These are phyloP conservation scores for Crocallis elinguaria DNA, from an alignment of 2,888 invertebrate species.

Conservation along the genomic window DNA sequence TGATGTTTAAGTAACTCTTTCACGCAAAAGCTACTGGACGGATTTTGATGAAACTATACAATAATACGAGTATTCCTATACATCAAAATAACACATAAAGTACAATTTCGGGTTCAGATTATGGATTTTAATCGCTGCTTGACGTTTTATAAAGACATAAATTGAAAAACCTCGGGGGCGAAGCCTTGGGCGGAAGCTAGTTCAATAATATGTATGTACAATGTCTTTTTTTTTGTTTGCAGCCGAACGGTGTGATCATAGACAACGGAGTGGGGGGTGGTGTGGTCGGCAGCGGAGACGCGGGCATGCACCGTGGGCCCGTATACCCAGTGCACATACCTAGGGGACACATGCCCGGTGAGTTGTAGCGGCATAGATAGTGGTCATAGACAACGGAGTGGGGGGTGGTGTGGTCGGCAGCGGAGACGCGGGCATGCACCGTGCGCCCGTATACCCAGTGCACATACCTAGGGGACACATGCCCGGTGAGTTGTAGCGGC, in stretches of 20 bases:
- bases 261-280: conserved; percentile 77
- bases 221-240: conserved; percentile 18
- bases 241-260: conserved; percentile 78
- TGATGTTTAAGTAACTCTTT: too few relatives aligned
- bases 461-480: conserved; percentile 69
- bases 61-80: too few relatives aligned
- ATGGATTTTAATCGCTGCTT: too few relatives aligned
- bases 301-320: conserved; percentile 65
- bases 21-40: too few relatives aligned
- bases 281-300: conserved; percentile 76
- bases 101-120: too few relatives aligned
- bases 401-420: conserved; percentile 77
- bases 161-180: too few relatives aligned
- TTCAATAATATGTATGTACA: too few relatives aligned
- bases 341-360: conserved; percentile 68
- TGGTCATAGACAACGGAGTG: conserved; percentile 24
- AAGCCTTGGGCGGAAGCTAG: too few relatives aligned
- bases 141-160: too few relatives aligned
- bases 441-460: conserved; percentile 67
- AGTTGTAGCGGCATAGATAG: conserved; percentile 16
- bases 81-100: too few relatives aligned
- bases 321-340: conserved; percentile 73
- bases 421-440: conserved; percentile 73
- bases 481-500: conserved; percentile 59
- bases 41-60: too few relatives aligned